Evolutionary conservation across 2,888 invertebrate species (phyloP), one percentile per base, ranked within the genome.

Genomic region (Mythimna lalbum): DNA sequence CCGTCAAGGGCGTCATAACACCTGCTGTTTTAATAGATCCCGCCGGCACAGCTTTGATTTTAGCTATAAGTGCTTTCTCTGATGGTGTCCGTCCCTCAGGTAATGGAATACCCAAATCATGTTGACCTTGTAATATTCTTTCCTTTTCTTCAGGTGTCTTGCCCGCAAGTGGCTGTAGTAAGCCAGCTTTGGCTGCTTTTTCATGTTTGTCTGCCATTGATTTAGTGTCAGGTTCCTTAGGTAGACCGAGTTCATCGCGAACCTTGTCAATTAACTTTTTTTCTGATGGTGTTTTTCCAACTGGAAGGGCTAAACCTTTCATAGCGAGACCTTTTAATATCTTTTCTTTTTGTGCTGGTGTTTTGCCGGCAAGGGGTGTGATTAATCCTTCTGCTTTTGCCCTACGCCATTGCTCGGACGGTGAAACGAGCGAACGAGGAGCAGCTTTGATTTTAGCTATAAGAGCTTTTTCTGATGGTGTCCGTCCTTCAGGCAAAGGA

Each of bases 251-350:
- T 6, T 88, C 85, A 4, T 27, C 17, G 10, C 87, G 71, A 17
- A 89, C 79, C 69, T 87, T 87, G 1, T 81, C 68, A 0, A 88
- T 78, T 0, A 89, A 14, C 50, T 84, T 77, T 65, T 78, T 83
- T 68, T 90, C 89, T 1, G 89, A 89, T 0, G 78, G 14, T 6
- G 86, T 81, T 73, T 87, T 81, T 0, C 76, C 86, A 49, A 85
- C 82, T 1, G 89, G 88, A 0, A 89, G 60, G 0, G 87, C 85
- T 5, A 89, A 47, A 1, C 88, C 88, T 10, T 68, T 49, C 52
- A 63, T 76, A 0, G 81, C 86, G 21, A 87, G 69, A 0, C 73
- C 84, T 63, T 7, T 83, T 0, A 88, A 31, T 7, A 89, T 83
- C 36, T 82, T 84, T 63, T 87, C 86, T 72, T 81, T 69, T 76